Conservation (phyloP, 2,797 vertebrate genomes). For the Amniataba percoides region DNA sequence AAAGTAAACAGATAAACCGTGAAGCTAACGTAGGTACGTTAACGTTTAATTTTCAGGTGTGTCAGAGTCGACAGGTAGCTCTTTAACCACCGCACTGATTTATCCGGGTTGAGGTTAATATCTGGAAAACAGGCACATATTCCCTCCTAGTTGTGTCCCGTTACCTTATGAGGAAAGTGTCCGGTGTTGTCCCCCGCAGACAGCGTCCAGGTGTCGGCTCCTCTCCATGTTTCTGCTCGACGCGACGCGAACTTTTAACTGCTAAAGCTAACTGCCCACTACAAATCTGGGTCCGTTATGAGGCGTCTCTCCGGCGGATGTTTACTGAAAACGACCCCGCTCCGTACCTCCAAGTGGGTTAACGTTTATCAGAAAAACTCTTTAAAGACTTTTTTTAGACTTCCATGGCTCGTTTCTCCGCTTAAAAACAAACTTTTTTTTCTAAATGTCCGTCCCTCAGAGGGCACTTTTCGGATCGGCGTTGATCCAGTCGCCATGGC, state of each 20-base stretch:
- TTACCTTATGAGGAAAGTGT: conserved; percentile 36
- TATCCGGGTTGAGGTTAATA: neutral
- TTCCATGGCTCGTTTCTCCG: neutral
- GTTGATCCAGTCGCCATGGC: conserved; percentile 64
- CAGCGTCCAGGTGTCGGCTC: neutral
- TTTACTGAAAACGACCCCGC: neutral
- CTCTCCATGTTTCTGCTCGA: conserved; percentile 10
- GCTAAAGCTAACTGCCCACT: neutral
- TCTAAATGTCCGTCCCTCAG: neutral
- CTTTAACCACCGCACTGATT: neutral
- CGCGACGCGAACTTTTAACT: conserved; percentile 19
- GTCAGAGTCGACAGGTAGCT: neutral
- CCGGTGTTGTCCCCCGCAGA: neutral
- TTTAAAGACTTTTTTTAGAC: too few relatives aligned
- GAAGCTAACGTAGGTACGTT: too few relatives aligned
- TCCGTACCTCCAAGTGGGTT: too few relatives aligned
- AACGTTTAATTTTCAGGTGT: neutral
- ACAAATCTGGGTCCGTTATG: conserved; percentile 49
- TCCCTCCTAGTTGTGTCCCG: neutral
- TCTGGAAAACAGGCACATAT: neutral
- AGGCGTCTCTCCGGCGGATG: conserved; percentile 24
- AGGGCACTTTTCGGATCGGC: conserved; percentile 26
- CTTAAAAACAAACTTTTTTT: conserved; percentile 52
- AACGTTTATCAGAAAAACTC: neutral
- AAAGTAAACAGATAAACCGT: neutral